Conservation (phyloP, 2,888 invertebrate species). For the Phalera bucephala region DNA sequence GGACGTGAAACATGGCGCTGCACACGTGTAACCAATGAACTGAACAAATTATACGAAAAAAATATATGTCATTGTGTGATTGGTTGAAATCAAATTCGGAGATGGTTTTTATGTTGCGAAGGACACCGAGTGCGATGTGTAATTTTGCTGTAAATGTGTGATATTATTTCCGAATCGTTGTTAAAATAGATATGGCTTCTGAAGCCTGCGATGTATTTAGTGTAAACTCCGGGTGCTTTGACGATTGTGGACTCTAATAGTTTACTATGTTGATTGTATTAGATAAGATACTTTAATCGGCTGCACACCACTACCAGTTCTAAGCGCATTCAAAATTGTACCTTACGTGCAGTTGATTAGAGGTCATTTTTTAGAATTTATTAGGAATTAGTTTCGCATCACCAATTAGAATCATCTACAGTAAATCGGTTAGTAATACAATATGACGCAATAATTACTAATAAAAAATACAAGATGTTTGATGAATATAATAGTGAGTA, state of each 20-base stretch:
- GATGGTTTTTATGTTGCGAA: constrained; percentile 52
- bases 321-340: constrained; percentile 8
- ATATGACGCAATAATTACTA: constrained; percentile 52
- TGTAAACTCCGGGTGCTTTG: constrained; percentile 82
- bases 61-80: constrained; percentile 59
- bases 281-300: constrained; percentile 58
- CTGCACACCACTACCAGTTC: constrained; percentile 33
- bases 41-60: constrained; percentile 52
- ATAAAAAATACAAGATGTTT: constrained; percentile 68
- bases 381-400: constrained; percentile 72
- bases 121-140: constrained; percentile 70
- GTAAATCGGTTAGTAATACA: constrained; percentile 42
- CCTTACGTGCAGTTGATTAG: constrained; percentile 52
- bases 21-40: constrained; percentile 64
- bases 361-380: constrained; percentile 70
- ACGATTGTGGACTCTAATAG: constrained; percentile 81
- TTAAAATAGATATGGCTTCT: constrained; percentile 65
- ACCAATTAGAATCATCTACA: constrained; percentile 63
- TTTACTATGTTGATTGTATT: constrained; percentile 74
- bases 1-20: constrained; percentile 76
- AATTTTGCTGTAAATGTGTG: constrained; percentile 78
- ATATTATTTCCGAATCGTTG: constrained; percentile 77
- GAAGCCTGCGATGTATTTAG: constrained; percentile 80
- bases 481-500: constrained; percentile 40
- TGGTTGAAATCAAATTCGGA: constrained; percentile 46